Conservation (phyloP, 1,140 invertebrate genomes). For the Drosophila sulfurigaster region DNA sequence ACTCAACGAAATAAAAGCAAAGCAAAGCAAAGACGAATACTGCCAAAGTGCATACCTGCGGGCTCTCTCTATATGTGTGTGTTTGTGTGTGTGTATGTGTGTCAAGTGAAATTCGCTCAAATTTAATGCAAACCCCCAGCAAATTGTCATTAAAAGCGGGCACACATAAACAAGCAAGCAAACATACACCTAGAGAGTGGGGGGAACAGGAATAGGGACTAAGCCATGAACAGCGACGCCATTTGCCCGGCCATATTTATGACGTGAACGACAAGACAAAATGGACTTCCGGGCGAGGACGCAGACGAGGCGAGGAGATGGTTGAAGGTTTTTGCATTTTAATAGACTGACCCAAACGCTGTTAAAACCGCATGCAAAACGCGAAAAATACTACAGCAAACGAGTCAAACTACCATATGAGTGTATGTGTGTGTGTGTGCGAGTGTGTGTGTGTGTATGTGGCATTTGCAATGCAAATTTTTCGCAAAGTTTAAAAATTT, state of each 20-base stretch:
- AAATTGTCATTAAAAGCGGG: conserved; percentile 81
- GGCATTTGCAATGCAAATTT: conserved; percentile 79
- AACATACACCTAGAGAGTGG: conserved; percentile 2
- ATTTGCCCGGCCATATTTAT: conserved; percentile 76
- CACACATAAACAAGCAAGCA: conserved; percentile 55
- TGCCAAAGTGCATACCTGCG: conserved; percentile 22
- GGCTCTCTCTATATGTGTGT: neutral
- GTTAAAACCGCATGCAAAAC: conserved; percentile 71
- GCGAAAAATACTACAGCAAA: conserved; percentile 60
- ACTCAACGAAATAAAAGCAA: conserved; percentile 31
- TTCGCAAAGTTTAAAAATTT: conserved; percentile 73
- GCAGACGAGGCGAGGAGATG: neutral
- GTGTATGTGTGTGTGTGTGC: conserved; percentile 31
- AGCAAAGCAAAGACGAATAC: conserved; percentile 20
- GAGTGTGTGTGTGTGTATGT: conserved; percentile 26
- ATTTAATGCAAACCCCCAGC: conserved; percentile 77
- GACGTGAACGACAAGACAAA: conserved; percentile 83
- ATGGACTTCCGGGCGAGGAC: conserved; percentile 69
- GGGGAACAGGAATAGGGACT: conserved; percentile 36
- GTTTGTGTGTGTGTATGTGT: conserved; percentile 49
- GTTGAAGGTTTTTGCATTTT: conserved; percentile 70
- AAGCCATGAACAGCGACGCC: conserved; percentile 71
- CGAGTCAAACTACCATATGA: conserved; percentile 18
- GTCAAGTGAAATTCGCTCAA: conserved; percentile 73
- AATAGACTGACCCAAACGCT: conserved; percentile 81